Conservation (phyloP, 1,140 invertebrate genomes). For the Cecropterus lyciades region DNA sequence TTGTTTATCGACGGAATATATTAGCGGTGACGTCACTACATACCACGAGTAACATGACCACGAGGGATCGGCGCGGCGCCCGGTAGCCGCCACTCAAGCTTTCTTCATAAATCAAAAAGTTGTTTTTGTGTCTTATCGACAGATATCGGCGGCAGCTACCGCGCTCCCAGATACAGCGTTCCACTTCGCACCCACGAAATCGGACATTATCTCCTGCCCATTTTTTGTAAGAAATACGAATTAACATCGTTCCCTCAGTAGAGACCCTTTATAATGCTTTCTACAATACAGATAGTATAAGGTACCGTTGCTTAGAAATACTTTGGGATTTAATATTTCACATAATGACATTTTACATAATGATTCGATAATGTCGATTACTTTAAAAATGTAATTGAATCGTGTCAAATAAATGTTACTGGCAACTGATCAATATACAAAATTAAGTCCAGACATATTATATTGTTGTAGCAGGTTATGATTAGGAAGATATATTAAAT, state of each 20-base stretch:
- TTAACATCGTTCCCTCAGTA: background rate
- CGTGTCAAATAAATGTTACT: too few species aligned
- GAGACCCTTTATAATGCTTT: background rate
- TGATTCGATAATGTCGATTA: too few species aligned
- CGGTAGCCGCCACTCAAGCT: slow-evolving; percentile 72
- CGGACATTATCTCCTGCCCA: slow-evolving; percentile 27
- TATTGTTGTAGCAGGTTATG: too few species aligned
- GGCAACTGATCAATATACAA: too few species aligned
- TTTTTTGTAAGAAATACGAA: background rate
- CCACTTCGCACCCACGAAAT: slow-evolving; percentile 26
- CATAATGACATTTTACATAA: too few species aligned
- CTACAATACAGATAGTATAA: too few species aligned
- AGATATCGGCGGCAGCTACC: slow-evolving; percentile 76
- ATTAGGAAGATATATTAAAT: too few species aligned
- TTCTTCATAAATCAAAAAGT: slow-evolving; percentile 83
- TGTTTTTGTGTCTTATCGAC: slow-evolving; percentile 80
- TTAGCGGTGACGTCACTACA: slow-evolving; percentile 54
- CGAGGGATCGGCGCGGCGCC: slow-evolving; percentile 58
- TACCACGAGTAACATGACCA: slow-evolving; percentile 39
- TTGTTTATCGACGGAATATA: slow-evolving; percentile 15
- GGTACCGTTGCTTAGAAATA: background rate
- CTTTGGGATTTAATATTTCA: background rate
- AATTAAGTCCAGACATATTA: too few species aligned
- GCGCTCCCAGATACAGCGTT: slow-evolving; percentile 45
- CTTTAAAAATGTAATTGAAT: too few species aligned